These are phyloP conservation scores for Spongilla lacustris DNA, from an alignment of 37 sponge, comb jelly and placozoan genomes.

Conservation along the genomic window DNA sequence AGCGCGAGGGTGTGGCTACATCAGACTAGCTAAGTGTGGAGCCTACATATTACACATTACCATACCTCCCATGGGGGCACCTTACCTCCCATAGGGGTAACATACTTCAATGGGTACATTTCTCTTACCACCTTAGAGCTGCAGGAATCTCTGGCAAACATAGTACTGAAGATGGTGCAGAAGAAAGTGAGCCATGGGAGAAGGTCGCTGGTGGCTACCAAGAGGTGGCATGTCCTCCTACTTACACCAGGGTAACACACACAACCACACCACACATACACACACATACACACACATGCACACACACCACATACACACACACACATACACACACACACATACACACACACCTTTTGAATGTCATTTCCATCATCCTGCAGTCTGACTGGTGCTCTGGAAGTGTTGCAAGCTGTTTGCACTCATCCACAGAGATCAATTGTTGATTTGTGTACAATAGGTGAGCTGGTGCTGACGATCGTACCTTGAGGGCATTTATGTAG, in stretches of 20 bases:
- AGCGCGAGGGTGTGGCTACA: too few species aligned
- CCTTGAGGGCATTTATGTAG: not conserved
- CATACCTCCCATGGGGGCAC: too few species aligned
- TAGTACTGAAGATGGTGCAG: not conserved
- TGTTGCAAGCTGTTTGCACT: not conserved
- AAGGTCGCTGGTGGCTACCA: not conserved
- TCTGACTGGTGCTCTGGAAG: not conserved
- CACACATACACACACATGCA: not conserved
- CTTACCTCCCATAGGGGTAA: too few species aligned
- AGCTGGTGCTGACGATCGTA: not conserved
- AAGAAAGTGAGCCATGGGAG: not conserved
- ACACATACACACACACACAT: not conserved
- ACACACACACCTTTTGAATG: slow-evolving; percentile 1
- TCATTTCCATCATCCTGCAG: not conserved
- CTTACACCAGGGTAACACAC: not conserved
- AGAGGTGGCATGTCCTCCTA: not conserved
- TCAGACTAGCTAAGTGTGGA: too few species aligned
- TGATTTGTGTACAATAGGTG: not conserved
- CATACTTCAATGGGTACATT: too few species aligned
- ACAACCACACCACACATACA: not conserved
- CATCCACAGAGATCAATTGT: not conserved
- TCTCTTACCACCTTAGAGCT: not conserved
- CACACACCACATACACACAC: not conserved
- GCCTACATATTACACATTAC: too few species aligned
- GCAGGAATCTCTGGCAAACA: not conserved